A percentile compares a stretch with the other conserved stretches of the same genome.
Evolutionary conservation across 1,140 invertebrate species (phyloP).

Genomic region (Rhagoletis zephyria): DNA sequence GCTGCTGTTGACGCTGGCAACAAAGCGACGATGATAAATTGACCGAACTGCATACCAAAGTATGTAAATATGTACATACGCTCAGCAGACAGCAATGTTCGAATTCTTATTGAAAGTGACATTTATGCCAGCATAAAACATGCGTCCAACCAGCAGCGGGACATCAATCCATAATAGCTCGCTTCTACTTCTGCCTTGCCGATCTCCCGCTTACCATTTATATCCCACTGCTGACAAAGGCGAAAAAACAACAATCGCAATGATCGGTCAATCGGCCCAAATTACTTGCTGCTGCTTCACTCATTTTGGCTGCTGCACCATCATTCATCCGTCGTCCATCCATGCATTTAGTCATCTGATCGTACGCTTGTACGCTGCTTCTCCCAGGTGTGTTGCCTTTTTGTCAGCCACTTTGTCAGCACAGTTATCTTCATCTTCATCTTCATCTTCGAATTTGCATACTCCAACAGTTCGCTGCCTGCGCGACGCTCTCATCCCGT

Average conservation of each 20-base stretch:
- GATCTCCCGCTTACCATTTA: neutral
- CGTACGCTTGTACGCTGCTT: neutral
- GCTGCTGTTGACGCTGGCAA: constrained; percentile 51
- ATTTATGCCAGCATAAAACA: constrained; percentile 38
- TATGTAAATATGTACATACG: neutral
- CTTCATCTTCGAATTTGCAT: neutral
- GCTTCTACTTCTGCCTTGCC: neutral
- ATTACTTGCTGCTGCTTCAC: neutral
- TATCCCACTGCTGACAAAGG: constrained; percentile 38
- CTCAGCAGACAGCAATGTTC: constrained; percentile 8
- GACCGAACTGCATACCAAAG: neutral
- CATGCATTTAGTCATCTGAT: neutral
- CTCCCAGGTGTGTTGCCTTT: constrained; percentile 42
- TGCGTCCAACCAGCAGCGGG: constrained; percentile 18
- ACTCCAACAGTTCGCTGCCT: neutral
- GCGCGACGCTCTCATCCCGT: neutral
- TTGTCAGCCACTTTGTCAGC: constrained; percentile 50
- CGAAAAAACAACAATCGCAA: constrained; percentile 7
- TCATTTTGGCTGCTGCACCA: neutral
- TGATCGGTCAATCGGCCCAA: neutral
- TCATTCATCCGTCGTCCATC: neutral
- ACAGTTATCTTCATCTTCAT: constrained; percentile 29
- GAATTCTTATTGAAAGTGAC: constrained; percentile 53
- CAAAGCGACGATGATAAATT: constrained; percentile 52
- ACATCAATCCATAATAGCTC: neutral